A percentile compares a stretch with the other conserved stretches of the same genome.
phyloP scores from a whole-genome alignment of 2,113 vertebrate species.

The Empidonax alnorum region DNA sequence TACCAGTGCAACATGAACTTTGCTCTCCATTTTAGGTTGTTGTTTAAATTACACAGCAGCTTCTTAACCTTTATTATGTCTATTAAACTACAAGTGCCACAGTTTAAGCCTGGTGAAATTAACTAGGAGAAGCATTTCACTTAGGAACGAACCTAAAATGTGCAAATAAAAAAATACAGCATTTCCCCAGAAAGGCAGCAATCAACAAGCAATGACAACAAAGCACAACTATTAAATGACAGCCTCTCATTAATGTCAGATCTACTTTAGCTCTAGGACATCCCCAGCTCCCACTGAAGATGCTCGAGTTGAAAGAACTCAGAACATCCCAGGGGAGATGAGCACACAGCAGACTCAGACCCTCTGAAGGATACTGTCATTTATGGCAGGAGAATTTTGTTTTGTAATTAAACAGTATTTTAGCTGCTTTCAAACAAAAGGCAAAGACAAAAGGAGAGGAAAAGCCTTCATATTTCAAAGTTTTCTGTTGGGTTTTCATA shows the following conservation, averaged over 20 bases:
- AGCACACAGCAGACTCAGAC: not conserved
- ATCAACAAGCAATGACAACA: slow-evolving; percentile 11
- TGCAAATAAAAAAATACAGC: not conserved
- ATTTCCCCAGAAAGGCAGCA: not conserved
- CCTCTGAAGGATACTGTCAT: slow-evolving; percentile 3
- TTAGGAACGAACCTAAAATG: not conserved
- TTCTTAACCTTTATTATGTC: not conserved
- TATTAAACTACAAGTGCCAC: not conserved
- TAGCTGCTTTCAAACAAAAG: slow-evolving; percentile 7
- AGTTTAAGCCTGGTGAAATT: not conserved
- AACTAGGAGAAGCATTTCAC: not conserved
- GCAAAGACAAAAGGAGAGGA: not conserved
- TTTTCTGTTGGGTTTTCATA: not conserved
- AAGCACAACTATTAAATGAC: slow-evolving; percentile 27
- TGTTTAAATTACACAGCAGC: not conserved
- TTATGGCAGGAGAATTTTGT: not conserved
- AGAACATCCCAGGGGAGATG: not conserved
- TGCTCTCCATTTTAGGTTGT: not conserved
- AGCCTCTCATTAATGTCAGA: slow-evolving; percentile 60
- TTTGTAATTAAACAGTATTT: not conserved
- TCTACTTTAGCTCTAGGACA: slow-evolving; percentile 3
- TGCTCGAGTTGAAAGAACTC: slow-evolving; percentile 49
- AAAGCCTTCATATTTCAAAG: not conserved
- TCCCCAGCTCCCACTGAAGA: slow-evolving; percentile 42
- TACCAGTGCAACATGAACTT: not conserved